A percentile compares a stretch with the other conserved stretches of the same genome.
These are phyloP conservation scores for Pterocles gutturalis DNA, from an alignment of 2,113 vertebrate species.

Conservation along the genomic window DNA sequence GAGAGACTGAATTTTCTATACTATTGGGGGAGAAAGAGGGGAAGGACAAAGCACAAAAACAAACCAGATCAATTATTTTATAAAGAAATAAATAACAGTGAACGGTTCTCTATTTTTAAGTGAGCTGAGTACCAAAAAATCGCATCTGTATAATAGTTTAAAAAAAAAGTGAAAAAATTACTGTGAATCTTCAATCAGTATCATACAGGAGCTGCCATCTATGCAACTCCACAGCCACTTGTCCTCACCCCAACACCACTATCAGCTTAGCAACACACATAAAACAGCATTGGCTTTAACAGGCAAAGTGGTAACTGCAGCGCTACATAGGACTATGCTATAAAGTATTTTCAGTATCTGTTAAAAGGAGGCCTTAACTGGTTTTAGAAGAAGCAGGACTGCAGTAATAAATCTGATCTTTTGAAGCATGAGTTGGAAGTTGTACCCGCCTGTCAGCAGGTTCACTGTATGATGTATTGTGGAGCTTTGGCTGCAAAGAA, in stretches of 20 bases:
- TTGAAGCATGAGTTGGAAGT: conserved; percentile 1
- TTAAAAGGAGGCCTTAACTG: neutral
- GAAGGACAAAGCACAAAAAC: neutral
- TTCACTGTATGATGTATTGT: conserved; percentile 31
- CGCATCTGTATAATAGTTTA: neutral
- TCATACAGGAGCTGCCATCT: neutral
- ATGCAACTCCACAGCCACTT: neutral
- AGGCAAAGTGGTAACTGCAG: neutral
- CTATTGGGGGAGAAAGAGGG: neutral
- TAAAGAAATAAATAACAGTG: neutral
- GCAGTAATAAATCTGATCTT: conserved; percentile 42
- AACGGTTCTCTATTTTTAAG: neutral
- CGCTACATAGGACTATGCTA: neutral
- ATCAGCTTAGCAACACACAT: neutral
- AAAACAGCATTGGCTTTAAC: neutral
- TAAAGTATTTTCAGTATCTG: neutral
- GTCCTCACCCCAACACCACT: neutral
- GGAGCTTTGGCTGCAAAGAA: conserved; percentile 43
- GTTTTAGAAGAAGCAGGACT: neutral
- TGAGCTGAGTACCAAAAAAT: neutral
- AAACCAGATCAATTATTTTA: neutral
- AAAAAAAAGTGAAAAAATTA: neutral
- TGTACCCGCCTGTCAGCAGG: conserved; percentile 45
- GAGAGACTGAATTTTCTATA: neutral
- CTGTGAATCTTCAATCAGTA: neutral